A percentile compares a stretch with the other conserved stretches of the same genome.
phyloP scores from a whole-genome alignment of 1,140 invertebrate genomes.

The Coptotermes formosanus region DNA sequence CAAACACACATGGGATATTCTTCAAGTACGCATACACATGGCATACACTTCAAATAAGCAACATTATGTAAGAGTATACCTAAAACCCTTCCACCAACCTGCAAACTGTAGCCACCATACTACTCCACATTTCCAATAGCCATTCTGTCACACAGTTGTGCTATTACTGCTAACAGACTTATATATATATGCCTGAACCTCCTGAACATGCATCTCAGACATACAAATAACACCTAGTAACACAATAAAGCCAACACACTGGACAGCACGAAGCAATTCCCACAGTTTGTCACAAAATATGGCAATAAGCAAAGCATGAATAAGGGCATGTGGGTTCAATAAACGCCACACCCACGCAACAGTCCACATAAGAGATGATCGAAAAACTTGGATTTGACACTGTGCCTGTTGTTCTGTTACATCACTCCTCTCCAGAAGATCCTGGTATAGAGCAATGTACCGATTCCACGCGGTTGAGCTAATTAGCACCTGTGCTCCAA shows the following conservation, averaged over 20 bases:
- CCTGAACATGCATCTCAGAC: conserved; percentile 51
- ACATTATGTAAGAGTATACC: not conserved
- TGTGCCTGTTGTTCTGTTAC: conserved; percentile 50
- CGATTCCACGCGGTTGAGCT: conserved; percentile 77
- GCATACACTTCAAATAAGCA: not conserved
- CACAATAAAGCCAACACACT: conserved; percentile 60
- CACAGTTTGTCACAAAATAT: conserved; percentile 79
- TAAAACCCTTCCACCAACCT: not conserved
- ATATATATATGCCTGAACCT: conserved; percentile 33
- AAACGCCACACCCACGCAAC: conserved; percentile 75
- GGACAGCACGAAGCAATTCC: conserved; percentile 64
- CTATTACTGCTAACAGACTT: conserved; percentile 24
- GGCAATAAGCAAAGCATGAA: conserved; percentile 71
- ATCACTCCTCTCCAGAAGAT: conserved; percentile 63
- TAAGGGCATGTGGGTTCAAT: conserved; percentile 73
- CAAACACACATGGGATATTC: not conserved
- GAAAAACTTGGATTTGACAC: conserved; percentile 54
- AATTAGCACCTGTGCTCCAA: conserved; percentile 66
- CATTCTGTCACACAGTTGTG: conserved; percentile 22
- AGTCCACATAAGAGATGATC: conserved; percentile 67
- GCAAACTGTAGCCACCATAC: not conserved
- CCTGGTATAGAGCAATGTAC: conserved; percentile 74
- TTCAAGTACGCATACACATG: not conserved
- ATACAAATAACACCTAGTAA: conserved; percentile 57
- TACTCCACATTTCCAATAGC: not conserved